These are phyloP conservation scores for Molorchus minor DNA, from an alignment of 2,888 invertebrate genomes.

Conservation along the genomic window DNA sequence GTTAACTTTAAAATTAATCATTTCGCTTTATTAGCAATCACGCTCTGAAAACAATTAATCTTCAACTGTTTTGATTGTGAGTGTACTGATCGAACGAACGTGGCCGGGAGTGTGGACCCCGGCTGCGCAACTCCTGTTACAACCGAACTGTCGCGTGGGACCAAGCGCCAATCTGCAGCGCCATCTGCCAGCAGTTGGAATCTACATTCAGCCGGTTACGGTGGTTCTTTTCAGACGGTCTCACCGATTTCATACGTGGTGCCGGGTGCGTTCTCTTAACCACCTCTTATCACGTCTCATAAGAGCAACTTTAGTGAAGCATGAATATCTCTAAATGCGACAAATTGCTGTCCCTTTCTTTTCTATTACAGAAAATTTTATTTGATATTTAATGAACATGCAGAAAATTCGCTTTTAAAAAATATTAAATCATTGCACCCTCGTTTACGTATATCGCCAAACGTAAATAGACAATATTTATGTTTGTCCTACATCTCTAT, in stretches of 20 bases:
- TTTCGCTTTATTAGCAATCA: conserved; percentile 41
- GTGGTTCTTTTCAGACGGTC: conserved; percentile 40
- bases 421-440: too few relatives aligned
- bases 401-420: too few relatives aligned
- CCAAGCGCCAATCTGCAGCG: conserved; percentile 48
- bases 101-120: conserved; percentile 8
- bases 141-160: conserved; percentile 48
- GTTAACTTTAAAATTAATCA: conserved; percentile 38
- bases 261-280: conserved; percentile 21
- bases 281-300: conserved; percentile 1
- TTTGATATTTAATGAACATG: too few relatives aligned
- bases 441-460: too few relatives aligned
- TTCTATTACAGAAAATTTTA: too few relatives aligned
- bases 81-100: conserved; percentile 46
- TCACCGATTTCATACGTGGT: conserved; percentile 16
- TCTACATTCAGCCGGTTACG: conserved; percentile 46
- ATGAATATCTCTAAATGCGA: conserved; percentile 2
- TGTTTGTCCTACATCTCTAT: too few relatives aligned
- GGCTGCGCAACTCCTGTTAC: conserved; percentile 50
- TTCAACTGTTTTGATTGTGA: conserved; percentile 42
- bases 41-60: conserved; percentile 42
- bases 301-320: conserved; percentile 1
- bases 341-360: neutral
- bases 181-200: conserved; percentile 52
- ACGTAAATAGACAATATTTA: too few relatives aligned